Evolutionary conservation across 1,140 invertebrate species (phyloP).

Genomic region (Muscidifurax raptorellus): DNA sequence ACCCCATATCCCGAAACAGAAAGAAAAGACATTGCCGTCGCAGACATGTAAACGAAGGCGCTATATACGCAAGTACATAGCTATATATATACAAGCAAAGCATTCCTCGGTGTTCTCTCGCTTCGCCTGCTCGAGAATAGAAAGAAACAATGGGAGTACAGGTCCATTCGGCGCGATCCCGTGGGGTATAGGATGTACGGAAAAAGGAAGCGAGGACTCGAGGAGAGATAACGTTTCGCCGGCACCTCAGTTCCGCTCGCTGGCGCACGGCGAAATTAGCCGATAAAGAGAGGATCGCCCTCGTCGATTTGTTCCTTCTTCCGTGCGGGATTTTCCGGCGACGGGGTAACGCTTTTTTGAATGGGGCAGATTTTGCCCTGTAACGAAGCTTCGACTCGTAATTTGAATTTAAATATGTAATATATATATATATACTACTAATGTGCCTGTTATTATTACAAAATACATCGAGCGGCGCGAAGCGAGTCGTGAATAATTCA

Average conservation of each 20-base stretch:
- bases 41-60: neutral
- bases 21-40: neutral
- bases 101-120: no score
- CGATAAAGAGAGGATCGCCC: constrained; percentile 21
- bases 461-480: neutral
- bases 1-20: neutral
- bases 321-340: neutral
- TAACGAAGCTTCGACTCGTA: neutral
- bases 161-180: constrained; percentile 10
- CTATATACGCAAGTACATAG: no score
- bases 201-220: neutral
- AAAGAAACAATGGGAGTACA: neutral
- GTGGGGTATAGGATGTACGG: neutral
- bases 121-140: neutral
- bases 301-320: constrained; percentile 35
- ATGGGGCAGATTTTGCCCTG: neutral
- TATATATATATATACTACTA: neutral
- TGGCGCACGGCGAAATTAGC: constrained; percentile 6
- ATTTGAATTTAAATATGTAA: neutral
- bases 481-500: no score
- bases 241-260: neutral
- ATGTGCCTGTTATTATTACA: neutral
- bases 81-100: neutral
- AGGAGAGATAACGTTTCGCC: constrained; percentile 23
- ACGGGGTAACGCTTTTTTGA: neutral